phyloP scores from a whole-genome alignment of 2,113 vertebrate genomes.

The Epinephelus cyanopodus region DNA sequence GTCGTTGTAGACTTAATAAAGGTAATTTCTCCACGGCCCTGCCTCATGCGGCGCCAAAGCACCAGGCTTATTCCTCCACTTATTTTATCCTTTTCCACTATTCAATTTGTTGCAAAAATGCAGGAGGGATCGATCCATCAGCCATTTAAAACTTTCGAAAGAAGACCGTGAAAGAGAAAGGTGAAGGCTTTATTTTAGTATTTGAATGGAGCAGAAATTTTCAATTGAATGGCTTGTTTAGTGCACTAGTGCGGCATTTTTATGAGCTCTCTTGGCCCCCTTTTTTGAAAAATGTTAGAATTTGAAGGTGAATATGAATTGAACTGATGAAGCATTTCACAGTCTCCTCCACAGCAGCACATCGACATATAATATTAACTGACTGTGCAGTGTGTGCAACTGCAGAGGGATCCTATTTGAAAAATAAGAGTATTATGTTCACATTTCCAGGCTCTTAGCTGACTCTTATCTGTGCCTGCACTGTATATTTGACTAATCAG shows the following conservation, averaged over 20 bases:
- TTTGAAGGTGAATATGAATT: slow-evolving; percentile 32
- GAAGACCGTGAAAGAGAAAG: slow-evolving; percentile 29
- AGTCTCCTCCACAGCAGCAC: background rate
- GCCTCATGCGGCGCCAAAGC: slow-evolving; percentile 20
- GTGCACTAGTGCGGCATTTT: background rate
- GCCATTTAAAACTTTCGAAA: slow-evolving; percentile 52
- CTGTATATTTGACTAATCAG: background rate
- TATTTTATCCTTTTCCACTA: slow-evolving; percentile 20
- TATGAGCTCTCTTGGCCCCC: background rate
- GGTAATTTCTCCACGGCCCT: slow-evolving; percentile 57
- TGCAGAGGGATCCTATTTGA: background rate
- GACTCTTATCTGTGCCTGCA: background rate
- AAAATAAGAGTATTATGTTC: background rate
- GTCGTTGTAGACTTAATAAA: slow-evolving; percentile 73
- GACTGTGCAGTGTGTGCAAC: background rate
- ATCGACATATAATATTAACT: slow-evolving; percentile 8
- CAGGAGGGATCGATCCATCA: slow-evolving; percentile 32
- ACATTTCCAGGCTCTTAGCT: background rate
- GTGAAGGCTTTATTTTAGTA: slow-evolving; percentile 23
- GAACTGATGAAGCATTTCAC: slow-evolving; percentile 28
- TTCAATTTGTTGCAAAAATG: slow-evolving; percentile 37
- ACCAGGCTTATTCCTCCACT: slow-evolving; percentile 21
- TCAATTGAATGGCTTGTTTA: slow-evolving; percentile 33
- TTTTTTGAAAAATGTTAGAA: slow-evolving; percentile 17
- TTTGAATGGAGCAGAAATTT: slow-evolving; percentile 39